A percentile compares a stretch with the other conserved stretches of the same genome.
Conservation (phyloP, 2,113 vertebrate genomes). For the Brienomyrus brachyistius region DNA sequence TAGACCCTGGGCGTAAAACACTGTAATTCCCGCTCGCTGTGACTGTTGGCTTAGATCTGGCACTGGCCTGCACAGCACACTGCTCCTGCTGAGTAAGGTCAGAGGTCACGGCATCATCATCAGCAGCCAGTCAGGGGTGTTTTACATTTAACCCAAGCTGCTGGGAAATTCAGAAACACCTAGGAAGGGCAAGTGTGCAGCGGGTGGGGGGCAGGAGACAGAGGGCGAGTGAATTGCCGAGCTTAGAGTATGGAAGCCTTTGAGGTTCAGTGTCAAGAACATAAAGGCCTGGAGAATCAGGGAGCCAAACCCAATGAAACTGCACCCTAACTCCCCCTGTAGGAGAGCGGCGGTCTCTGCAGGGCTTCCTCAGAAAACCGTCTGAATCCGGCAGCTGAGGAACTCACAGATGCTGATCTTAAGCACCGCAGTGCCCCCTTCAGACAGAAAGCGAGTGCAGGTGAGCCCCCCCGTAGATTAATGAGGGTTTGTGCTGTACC, state of each 20-base stretch:
- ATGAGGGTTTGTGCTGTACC: slow-evolving; percentile 38
- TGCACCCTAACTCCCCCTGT: background rate
- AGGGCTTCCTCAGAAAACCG: background rate
- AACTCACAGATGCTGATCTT: background rate
- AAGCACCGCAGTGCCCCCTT: background rate
- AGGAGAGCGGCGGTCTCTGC: background rate
- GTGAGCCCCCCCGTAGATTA: slow-evolving; percentile 36
- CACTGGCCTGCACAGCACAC: background rate
- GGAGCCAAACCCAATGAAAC: background rate
- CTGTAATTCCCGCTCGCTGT: background rate
- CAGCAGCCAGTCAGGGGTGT: background rate
- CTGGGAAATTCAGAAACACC: background rate
- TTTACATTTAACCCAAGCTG: background rate
- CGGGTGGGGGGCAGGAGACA: background rate
- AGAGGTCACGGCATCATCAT: background rate
- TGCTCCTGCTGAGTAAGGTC: background rate
- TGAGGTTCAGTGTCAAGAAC: background rate
- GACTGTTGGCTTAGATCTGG: too few species aligned
- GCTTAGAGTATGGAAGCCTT: background rate
- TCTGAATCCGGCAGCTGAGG: background rate
- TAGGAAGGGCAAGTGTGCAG: background rate
- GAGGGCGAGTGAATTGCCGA: background rate
- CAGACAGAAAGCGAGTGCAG: background rate
- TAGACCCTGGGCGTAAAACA: background rate
- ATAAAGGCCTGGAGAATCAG: background rate